Evolutionary conservation across 2,888 invertebrate species (phyloP), one percentile per base, ranked within the genome.

Genomic region (Chrysolina oricalcia): DNA sequence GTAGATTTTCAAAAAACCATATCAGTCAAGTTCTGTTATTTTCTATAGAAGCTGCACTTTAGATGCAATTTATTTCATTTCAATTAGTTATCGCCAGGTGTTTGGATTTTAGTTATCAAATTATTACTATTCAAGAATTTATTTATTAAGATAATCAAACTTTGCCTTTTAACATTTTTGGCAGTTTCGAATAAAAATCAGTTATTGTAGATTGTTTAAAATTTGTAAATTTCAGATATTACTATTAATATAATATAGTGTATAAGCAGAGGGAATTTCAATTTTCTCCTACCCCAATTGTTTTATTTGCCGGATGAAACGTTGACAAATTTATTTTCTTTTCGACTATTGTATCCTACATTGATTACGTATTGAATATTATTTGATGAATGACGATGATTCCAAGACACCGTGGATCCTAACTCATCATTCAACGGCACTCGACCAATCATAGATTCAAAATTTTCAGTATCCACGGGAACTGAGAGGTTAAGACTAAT

Each of bases 171-270:
- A 27, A 59, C 8, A n/a, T 59, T 35, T 59, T 50, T 50, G 17
- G 40, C 19, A 68, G 11, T 35, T 68, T 68, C n/a, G 21, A 35
- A 35, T 68, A 19, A 21, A 40, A 68, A 21, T 35, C 13, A 40
- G 68, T 76, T 72, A 70, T 68, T 76, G 74, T 78, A 76, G 76
- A 68, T 72, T 72, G 73, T 73, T 67, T 40, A 50, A 59, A 73
- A 73, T 75, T 78, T 78, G 78, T 78, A 78, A 75, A 78, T 78
- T 76, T 68, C 71, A 35, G 70, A 73, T 76, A 75, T 66, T 65
- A 77, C 19, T 73, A 78, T 78, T 72, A 66, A 40, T 53, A 68
- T 53, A 53, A 68, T 19, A 68, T 68, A 68, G 56, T 68, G 68
- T 68, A 15, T 68, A 46, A 66, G 66, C n/a, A 59, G 15, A n/a